phyloP scores from a whole-genome alignment of 2,888 invertebrate species.

The Eristalinus aeneus region DNA sequence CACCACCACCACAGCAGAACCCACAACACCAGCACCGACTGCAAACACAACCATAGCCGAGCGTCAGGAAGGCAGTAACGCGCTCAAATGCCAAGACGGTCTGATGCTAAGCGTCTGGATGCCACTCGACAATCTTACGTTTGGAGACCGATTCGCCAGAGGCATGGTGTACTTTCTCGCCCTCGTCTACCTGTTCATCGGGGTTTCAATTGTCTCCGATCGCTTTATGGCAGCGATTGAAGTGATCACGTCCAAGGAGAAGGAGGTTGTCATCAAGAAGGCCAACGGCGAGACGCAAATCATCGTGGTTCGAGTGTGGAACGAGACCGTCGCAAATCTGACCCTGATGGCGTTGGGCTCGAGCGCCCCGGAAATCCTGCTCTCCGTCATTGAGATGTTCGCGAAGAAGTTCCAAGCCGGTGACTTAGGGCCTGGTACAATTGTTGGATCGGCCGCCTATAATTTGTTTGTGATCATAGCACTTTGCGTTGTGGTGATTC shows the following conservation, averaged over 20 bases:
- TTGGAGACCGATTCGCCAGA: conserved; percentile 90
- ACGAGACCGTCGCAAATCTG: conserved; percentile 99
- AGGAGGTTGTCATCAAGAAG: conserved; percentile 94
- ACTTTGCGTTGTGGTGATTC: conserved; percentile 95
- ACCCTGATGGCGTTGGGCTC: conserved; percentile 99
- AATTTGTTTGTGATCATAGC: conserved; percentile 99
- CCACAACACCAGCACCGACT: conserved; percentile 11
- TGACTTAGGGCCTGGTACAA: conserved; percentile 98
- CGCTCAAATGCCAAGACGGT: conserved; percentile 88
- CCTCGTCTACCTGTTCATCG: conserved; percentile 97
- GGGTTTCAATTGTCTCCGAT: conserved; percentile 99
- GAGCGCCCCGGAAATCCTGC: conserved; percentile 98
- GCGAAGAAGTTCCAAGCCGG: conserved; percentile 97
- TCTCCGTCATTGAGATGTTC: conserved; percentile 98
- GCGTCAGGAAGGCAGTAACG: conserved; percentile 66
- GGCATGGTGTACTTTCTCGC: conserved; percentile 94
- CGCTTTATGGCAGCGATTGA: conserved; percentile 99
- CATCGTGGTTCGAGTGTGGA: conserved; percentile 97
- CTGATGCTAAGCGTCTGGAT: conserved; percentile 93
- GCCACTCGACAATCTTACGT: conserved; percentile 89
- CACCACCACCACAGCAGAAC: not conserved
- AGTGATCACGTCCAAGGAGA: conserved; percentile 98
- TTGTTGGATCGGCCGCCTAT: conserved; percentile 99
- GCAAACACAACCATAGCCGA: conserved; percentile 60
- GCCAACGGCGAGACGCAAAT: conserved; percentile 93